Evolutionary conservation across 2,113 vertebrate genomes (phyloP).

Genomic region (Protobothrops flavoviridis): DNA sequence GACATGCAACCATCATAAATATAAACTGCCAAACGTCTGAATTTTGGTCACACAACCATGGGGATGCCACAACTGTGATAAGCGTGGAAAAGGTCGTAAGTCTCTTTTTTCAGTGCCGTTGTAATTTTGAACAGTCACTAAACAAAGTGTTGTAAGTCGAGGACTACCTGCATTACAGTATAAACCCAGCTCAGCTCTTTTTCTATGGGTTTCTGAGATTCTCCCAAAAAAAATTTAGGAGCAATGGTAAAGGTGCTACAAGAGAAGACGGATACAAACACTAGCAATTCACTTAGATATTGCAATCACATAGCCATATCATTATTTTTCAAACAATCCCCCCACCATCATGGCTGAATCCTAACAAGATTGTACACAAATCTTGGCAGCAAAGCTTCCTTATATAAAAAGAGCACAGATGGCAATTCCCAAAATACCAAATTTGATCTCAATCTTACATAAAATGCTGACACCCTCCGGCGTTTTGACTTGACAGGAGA

Average conservation of each 20-base stretch:
- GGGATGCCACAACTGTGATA: background rate
- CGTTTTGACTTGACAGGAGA: background rate
- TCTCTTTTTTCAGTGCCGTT: background rate
- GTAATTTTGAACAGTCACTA: background rate
- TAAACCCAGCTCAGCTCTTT: background rate
- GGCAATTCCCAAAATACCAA: background rate
- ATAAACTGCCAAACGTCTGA: background rate
- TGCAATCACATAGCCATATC: background rate
- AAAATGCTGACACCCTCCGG: background rate
- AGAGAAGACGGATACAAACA: background rate
- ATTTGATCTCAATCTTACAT: slow-evolving; percentile 10
- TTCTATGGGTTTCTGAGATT: background rate
- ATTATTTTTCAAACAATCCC: background rate
- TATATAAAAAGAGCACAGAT: slow-evolving; percentile 5
- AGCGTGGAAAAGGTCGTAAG: background rate
- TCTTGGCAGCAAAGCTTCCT: background rate
- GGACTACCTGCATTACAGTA: background rate
- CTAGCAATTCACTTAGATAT: background rate
- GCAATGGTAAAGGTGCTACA: background rate
- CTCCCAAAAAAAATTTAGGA: background rate
- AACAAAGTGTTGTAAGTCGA: background rate
- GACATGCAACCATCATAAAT: background rate
- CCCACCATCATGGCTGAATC: background rate
- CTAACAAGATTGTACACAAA: background rate
- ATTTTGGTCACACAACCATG: background rate